Base-by-base conservation (phyloP, 1,140 invertebrate genomes). In the Aphelinus atriplicis region DNA sequence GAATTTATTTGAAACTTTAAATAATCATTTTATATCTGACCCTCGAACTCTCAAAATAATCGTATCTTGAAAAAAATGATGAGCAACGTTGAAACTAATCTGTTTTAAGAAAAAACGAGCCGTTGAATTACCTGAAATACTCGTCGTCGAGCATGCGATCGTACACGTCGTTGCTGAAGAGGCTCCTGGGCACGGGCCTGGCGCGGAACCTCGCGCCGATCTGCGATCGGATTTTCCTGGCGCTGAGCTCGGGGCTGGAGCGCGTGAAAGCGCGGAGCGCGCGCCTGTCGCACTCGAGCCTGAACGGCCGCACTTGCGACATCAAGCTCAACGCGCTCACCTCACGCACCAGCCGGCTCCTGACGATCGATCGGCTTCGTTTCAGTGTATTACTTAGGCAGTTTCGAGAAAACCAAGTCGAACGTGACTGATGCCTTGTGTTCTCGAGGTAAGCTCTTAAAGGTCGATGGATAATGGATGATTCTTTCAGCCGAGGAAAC, bases 141-240 rank as follows among this genome's bases (percentile, higher is more conserved):
- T 93, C 91, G 77, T 93, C 91, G 81, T 93, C 92, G 60, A 91
- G 87, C 88, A 92, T 92, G 80, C 91, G 92, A 67, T 92, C 90
- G 71, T 93, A 93, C 77, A 93, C 88, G 71, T 92, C 92, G 78
- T 92, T 92, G 46, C 90, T 91, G 79, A 93, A 93, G 9, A 93
- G 81, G 85, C 92, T 90, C 80, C 89, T 92, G 4, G 92, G 92
- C 47, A 93, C 89, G 0, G 92, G 92, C 75, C 91, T 90, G 0
- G 92, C 92, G 80, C 85, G 90, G 77, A 93, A 93, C 51, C 87
- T 87, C 62, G 89, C 89, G 53, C 86, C 85, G 79, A 85, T 88
- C 83, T 85, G 55, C 45, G 67, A 71, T 26, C 57, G 63, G 51
- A 66, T 45, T 53, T 79, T 81, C 64, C 76, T 86, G 7, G 61